Conservation (phyloP, 1,140 invertebrate species). For the Pectinophora gossypiella region DNA sequence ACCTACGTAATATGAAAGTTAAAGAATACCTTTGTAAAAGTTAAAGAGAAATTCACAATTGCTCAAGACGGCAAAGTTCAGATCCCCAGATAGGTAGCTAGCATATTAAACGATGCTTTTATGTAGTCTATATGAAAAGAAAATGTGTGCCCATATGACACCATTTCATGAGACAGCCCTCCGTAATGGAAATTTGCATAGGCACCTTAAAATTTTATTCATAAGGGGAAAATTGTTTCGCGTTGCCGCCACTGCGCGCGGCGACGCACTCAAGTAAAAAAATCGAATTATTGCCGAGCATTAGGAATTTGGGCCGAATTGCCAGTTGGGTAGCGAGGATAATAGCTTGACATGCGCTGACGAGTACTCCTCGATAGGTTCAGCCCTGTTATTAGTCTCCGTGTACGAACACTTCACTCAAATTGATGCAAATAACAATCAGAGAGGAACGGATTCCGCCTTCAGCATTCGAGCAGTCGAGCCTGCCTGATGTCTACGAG, state of each 20-base stretch:
- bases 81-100: not conserved
- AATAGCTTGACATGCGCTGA: not conserved
- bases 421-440: no score
- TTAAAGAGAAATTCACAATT: not conserved
- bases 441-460: no score
- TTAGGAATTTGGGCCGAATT: constrained; percentile 42
- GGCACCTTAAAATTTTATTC: constrained; percentile 70
- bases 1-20: no score
- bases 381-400: not conserved
- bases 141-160: constrained; percentile 53
- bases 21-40: not conserved
- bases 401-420: not conserved
- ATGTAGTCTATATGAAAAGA: constrained; percentile 48
- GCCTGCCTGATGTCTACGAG: no score
- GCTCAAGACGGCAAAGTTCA: not conserved
- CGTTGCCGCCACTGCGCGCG: constrained; percentile 14
- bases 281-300: constrained; percentile 58
- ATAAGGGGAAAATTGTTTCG: constrained; percentile 71
- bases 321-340: constrained; percentile 21
- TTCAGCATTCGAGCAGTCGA: no score
- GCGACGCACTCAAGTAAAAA: constrained; percentile 39
- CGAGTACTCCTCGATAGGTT: not conserved
- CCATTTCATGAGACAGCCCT: constrained; percentile 47
- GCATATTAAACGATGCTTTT: constrained; percentile 29
- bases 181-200: constrained; percentile 65